phyloP scores from a whole-genome alignment of 2,113 vertebrate genomes.

The Ancistrus triradiatus region DNA sequence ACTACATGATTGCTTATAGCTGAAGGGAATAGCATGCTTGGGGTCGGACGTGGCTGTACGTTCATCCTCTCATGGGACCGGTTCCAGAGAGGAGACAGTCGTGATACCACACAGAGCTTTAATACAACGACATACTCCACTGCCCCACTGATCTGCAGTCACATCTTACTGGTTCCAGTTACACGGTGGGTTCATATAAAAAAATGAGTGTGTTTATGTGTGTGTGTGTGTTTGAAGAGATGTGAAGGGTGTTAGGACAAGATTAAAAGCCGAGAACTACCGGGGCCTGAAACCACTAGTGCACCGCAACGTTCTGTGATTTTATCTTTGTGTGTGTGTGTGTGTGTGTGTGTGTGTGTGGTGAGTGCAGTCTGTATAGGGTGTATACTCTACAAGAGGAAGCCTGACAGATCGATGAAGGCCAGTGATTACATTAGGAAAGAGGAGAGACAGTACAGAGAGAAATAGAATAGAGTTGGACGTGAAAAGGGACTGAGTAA shows the following conservation, averaged over 20 bases:
- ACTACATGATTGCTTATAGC: constrained; percentile 8
- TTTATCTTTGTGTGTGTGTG: neutral
- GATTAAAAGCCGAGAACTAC: constrained; percentile 13
- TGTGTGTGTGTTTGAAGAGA: neutral
- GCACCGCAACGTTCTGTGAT: constrained; percentile 11
- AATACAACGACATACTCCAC: constrained; percentile 30
- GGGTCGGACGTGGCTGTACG: neutral
- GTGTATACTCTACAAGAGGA: constrained; percentile 38
- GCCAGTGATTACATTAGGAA: constrained; percentile 48
- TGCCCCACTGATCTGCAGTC: constrained; percentile 18
- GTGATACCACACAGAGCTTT: constrained; percentile 36
- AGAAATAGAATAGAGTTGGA: constrained; percentile 57
- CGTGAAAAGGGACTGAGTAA: constrained; percentile 55
- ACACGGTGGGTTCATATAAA: constrained; percentile 32
- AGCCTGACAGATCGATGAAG: constrained; percentile 44
- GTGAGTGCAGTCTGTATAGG: constrained; percentile 31
- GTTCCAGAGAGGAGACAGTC: constrained; percentile 15
- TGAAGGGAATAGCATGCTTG: constrained; percentile 25
- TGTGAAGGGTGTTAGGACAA: constrained; percentile 24
- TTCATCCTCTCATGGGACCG: neutral
- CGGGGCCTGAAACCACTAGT: constrained; percentile 12
- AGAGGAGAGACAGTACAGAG: constrained; percentile 50
- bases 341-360: too few relatives aligned
- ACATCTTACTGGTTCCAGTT: constrained; percentile 30
- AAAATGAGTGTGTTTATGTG: constrained; percentile 7